Base-by-base conservation (phyloP, 2,888 invertebrate genomes). In the Platycheirus rosarum region DNA sequence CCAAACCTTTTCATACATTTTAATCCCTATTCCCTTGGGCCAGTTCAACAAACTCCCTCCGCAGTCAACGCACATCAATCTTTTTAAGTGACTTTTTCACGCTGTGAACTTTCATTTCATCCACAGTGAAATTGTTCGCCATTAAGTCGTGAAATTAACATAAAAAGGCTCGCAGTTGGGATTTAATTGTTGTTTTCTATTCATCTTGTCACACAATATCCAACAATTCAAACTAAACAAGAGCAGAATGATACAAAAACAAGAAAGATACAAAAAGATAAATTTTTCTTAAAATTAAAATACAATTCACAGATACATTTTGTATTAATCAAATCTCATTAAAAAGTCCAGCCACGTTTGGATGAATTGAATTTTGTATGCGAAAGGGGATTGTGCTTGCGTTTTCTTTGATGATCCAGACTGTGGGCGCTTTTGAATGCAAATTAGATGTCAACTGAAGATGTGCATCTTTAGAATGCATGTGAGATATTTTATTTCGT, bases 21-120 rank as follows among this genome's bases (percentile, higher is more conserved):
- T 32, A 32, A 7, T 13, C 18, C 18, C 8, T 5, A 2, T 20
- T 26, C 44, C 57, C 57, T 40, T 2, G 5, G 23, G 23, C 3
- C n/a, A 60, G 60, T 60, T 60, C 60, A 60, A 60, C 18, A 42
- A 60, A 44, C 60, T 44, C 44, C 16, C 16, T 29, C 18, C 44
- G 18, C n/a, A n/a, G n/a, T n/a, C n/a, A n/a, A n/a, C n/a, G n/a
- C 29, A 60, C 60, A 60, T 60, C 60, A 44, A 60, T 44, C 60
- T 44, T 60, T 32, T 44, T 29, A 44, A 55, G 55, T 48, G 11
- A 49, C 32, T 74, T 51, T 46, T 66, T 35, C 32, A 46, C 60
- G 57, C 66, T 62, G 40, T 20, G 20, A 75, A 75, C 79, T 79
- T 79, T 79, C 75, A 74, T 79, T 74, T n/a, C n/a, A n/a, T n/a